Conservation (phyloP, 2,797 vertebrate species). For the Paratrypauchen microcephalus region DNA sequence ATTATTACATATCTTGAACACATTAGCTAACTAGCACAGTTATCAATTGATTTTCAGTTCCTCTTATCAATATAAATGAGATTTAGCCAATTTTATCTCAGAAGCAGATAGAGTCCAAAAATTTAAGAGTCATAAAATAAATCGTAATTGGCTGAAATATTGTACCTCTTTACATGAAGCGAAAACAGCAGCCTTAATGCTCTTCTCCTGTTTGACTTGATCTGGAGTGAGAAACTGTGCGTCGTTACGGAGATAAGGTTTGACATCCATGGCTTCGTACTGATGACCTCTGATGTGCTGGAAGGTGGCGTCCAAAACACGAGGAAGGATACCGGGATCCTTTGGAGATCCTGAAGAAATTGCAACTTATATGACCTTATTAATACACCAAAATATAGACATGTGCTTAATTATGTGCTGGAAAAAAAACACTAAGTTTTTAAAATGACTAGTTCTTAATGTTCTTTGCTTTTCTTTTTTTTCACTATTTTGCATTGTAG, state of each 20-base stretch:
- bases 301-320: conserved; percentile 83
- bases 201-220: conserved; percentile 83
- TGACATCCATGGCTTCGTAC: conserved; percentile 85
- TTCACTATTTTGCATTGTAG: too few relatives aligned
- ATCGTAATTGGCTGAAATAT: neutral
- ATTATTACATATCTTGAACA: too few relatives aligned
- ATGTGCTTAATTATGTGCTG: too few relatives aligned
- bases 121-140: neutral
- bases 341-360: conserved; percentile 76
- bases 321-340: conserved; percentile 86
- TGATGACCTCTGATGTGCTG: conserved; percentile 69
- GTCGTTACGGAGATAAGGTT: conserved; percentile 81
- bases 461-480: too few relatives aligned
- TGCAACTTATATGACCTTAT: neutral
- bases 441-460: too few relatives aligned
- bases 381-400: neutral
- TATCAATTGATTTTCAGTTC: too few relatives aligned
- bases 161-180: conserved; percentile 82
- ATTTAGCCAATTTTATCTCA: too few relatives aligned
- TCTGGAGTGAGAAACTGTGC: conserved; percentile 77
- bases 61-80: too few relatives aligned
- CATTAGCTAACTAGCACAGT: too few relatives aligned
- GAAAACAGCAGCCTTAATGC: conserved; percentile 76
- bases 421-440: too few relatives aligned
- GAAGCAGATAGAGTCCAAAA: too few relatives aligned